These are phyloP conservation scores for Protaetia brevitarsis DNA, from an alignment of 1,140 invertebrate genomes.

Conservation along the genomic window DNA sequence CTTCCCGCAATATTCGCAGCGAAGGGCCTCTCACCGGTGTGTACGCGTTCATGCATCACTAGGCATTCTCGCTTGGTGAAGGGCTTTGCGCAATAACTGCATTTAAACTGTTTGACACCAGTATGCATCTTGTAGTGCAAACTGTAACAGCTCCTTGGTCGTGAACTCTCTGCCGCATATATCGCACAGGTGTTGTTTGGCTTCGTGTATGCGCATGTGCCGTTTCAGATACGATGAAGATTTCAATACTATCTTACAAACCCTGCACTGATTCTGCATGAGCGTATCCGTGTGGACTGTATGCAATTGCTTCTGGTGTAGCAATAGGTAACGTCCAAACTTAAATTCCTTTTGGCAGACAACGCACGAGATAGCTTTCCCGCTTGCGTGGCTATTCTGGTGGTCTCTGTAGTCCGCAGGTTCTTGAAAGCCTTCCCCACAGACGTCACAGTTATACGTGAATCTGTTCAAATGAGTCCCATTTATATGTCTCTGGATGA, in stretches of 20 bases:
- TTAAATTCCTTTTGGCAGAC: slow-evolving; percentile 66
- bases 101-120: slow-evolving; percentile 24
- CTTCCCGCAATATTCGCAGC: too few relatives aligned
- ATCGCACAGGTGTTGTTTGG: not conserved
- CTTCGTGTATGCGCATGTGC: not conserved
- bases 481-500: slow-evolving; percentile 38
- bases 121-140: slow-evolving; percentile 25
- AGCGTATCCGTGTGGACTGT: slow-evolving; percentile 24
- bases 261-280: not conserved
- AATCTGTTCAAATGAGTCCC: slow-evolving; percentile 34
- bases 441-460: slow-evolving; percentile 42
- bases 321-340: slow-evolving; percentile 42
- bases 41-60: slow-evolving; percentile 74
- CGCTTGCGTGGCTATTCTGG: slow-evolving; percentile 59
- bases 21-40: too few relatives aligned
- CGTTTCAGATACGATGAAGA: not conserved
- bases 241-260: not conserved
- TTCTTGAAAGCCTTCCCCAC: slow-evolving; percentile 43
- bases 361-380: slow-evolving; percentile 75
- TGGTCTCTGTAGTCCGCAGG: slow-evolving; percentile 43
- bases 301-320: slow-evolving; percentile 30
- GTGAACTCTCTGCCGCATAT: slow-evolving; percentile 30
- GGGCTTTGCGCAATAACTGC: slow-evolving; percentile 33
- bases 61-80: slow-evolving; percentile 39
- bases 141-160: slow-evolving; percentile 14